Evolutionary conservation across 2,888 invertebrate species (phyloP).

Genomic region (Drosophila neonasuta): DNA sequence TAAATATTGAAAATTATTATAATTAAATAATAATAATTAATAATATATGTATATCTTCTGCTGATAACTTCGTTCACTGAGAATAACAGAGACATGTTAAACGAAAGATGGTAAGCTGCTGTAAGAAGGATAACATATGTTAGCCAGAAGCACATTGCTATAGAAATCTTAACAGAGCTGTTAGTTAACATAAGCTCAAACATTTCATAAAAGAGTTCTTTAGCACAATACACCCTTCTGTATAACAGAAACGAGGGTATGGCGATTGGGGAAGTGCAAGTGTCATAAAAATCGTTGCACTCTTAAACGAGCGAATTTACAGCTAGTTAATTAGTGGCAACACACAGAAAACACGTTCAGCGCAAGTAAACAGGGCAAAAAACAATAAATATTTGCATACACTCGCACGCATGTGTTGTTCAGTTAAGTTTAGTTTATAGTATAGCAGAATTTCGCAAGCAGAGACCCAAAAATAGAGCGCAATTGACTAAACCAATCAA

Average conservation of each 20-base stretch:
- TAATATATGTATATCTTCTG: too few species aligned
- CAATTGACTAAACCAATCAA: constrained; percentile 47
- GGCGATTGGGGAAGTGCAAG: constrained; percentile 2
- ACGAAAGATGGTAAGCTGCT: too few species aligned
- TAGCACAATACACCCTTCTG: neutral
- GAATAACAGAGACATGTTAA: too few species aligned
- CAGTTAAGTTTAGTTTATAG: neutral
- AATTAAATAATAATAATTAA: too few species aligned
- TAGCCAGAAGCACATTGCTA: too few species aligned
- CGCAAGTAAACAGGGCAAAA: constrained; percentile 5
- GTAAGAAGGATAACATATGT: too few species aligned
- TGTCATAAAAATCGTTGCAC: constrained; percentile 7
- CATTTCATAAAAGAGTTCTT: neutral
- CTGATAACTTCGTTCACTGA: too few species aligned
- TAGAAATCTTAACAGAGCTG: neutral
- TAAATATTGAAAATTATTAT: too few species aligned
- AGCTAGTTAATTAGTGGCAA: constrained; percentile 16
- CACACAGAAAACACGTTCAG: neutral
- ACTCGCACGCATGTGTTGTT: constrained; percentile 3
- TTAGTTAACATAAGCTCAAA: neutral
- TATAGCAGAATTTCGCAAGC: constrained; percentile 7
- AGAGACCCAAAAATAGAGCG: constrained; percentile 49
- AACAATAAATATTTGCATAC: constrained; percentile 12
- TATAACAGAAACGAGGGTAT: constrained; percentile 1
- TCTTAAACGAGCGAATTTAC: neutral